Base-by-base conservation (phyloP, 2,888 invertebrate species). In the Gymnosoma rotundatum region DNA sequence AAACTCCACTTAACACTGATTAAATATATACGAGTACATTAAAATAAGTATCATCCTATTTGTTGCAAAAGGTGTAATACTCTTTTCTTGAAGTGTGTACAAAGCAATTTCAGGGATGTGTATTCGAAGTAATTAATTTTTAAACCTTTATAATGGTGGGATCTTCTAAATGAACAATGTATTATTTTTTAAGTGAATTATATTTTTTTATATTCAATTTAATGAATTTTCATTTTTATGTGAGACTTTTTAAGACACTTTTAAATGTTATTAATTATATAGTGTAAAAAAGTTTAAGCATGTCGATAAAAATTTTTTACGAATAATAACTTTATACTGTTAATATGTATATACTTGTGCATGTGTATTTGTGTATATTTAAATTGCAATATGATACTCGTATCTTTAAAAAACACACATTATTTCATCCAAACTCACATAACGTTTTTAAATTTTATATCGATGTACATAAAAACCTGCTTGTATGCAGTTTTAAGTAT, bases 251-350 rank as follows among this genome's bases (percentile, higher is more conserved):
- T 25, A 32, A 50, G 32, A 9, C 32, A 69, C 21, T 38, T 56
- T 38, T 1, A 54, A 54, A 72, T 61, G 21, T 52, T 25, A 63
- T 56, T 66, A 56, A 32, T 25, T 42, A 45, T 21, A 16, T 16
- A 56, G 64, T 64, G 64, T 48, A 66, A 75, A 75, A 54, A 45
- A 16, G 18, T 64, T 64, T 14, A 64, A 56, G 32, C 38, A 21
- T 38, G 61, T 50, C 21, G 38, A 1, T 52, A 52, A 20, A 45
- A 74, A 64, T 74, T 54, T 74, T 32, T 16, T 54, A 63, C 52
- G 32, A 50, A 72, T 48, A 60, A 48, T 48, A n/a, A 1, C 16
- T 20, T 48, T 32, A 12, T 50, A 52, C 10, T 20, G 21, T 12
- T 60, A n/a, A 10, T 16, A 5, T n/a, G 16, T 72, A 60, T 25